Percentiles rank a stretch among this genome's conserved stretches.
phyloP scores from a whole-genome alignment of 2,888 invertebrate genomes.

The Drosophila mimetica region DNA sequence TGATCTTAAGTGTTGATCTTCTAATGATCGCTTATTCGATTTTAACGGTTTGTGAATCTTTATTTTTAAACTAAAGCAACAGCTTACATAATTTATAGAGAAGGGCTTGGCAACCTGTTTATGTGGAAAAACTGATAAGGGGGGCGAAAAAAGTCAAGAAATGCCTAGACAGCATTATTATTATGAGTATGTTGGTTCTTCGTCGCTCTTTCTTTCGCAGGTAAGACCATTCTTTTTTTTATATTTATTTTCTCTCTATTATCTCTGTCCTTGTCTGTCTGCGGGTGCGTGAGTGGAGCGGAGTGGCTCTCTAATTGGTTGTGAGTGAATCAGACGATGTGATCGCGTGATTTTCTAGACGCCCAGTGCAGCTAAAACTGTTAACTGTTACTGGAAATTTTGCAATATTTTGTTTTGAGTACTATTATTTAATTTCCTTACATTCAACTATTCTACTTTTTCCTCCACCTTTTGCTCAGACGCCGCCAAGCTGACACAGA shows the following conservation, averaged over 20 bases:
- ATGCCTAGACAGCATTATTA: conserved; percentile 19
- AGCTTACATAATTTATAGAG: conserved; percentile 8
- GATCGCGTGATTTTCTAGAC: conserved; percentile 72
- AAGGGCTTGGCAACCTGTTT: conserved; percentile 17
- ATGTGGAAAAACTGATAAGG: conserved; percentile 16
- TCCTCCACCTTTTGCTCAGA: conserved; percentile 37
- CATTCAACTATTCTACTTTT: neutral
- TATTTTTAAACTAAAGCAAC: neutral
- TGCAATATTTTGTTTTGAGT: neutral
- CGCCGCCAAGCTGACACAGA: conserved; percentile 57
- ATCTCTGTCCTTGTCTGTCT: conserved; percentile 2
- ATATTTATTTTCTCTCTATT: neutral
- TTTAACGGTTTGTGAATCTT: neutral
- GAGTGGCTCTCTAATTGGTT: conserved; percentile 58
- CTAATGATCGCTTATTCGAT: conserved; percentile 5
- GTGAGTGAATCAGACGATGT: conserved; percentile 68
- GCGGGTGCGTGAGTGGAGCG: conserved; percentile 29
- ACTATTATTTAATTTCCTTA: neutral
- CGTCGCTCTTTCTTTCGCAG: neutral
- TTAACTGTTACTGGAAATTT: conserved; percentile 14
- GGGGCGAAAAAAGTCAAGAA: conserved; percentile 8
- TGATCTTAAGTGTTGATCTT: conserved; percentile 11
- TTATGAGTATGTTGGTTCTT: neutral
- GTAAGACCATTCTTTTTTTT: conserved; percentile 12
- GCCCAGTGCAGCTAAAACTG: conserved; percentile 53